phyloP scores from a whole-genome alignment of 2,888 invertebrate species.

The Emesis castigata region DNA sequence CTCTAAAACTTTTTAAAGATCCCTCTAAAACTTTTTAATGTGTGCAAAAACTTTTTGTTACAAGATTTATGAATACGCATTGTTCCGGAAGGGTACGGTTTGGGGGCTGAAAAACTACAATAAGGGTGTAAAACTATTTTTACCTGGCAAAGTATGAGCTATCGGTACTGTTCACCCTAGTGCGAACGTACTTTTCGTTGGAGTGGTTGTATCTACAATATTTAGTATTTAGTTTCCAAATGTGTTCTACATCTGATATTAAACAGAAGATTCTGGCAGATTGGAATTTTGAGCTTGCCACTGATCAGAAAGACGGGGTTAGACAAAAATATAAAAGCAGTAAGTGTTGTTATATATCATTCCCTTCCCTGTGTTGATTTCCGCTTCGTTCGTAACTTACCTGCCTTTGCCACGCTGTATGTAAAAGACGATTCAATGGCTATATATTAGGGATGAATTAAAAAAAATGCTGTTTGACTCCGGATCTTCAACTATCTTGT shows the following conservation, averaged over 20 bases:
- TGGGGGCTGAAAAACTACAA: constrained; percentile 80
- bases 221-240: neutral
- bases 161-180: constrained; percentile 13
- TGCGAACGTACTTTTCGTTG: neutral
- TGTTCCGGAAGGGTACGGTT: constrained; percentile 74
- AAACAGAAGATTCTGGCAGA: constrained; percentile 33
- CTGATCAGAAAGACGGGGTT: neutral
- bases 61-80: constrained; percentile 82
- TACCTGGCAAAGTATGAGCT: constrained; percentile 75
- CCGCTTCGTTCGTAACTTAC: no score
- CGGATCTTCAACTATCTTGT: no score
- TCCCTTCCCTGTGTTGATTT: no score
- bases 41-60: constrained; percentile 83
- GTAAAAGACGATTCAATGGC: no score
- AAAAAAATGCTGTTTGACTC: no score
- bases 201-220: neutral
- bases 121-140: constrained; percentile 84
- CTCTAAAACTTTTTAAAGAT: no score
- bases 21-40: neutral
- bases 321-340: neutral
- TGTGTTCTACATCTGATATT: neutral
- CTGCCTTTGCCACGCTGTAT: no score
- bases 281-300: constrained; percentile 27
- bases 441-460: no score
- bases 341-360: neutral